These are phyloP conservation scores for Chondrilla cf. caribensis DNA, from an alignment of 37 sponge, comb jelly and placozoan species.

Conservation along the genomic window DNA sequence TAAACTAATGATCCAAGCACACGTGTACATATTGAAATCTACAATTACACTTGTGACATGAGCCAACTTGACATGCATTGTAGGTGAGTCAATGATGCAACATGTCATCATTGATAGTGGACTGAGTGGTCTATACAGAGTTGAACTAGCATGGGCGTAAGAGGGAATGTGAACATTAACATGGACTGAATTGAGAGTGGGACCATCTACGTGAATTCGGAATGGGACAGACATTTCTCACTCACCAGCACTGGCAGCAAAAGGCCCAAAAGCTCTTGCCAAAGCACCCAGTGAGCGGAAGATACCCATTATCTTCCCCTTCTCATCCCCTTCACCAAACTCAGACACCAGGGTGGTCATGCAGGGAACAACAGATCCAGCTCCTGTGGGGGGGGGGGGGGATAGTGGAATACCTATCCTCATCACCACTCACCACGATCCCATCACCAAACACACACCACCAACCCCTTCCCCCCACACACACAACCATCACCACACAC, in stretches of 20 bases:
- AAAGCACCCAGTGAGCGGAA: conserved; percentile 90
- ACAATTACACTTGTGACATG: neutral
- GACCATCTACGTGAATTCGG: neutral
- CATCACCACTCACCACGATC: neutral
- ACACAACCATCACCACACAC: too few relatives aligned
- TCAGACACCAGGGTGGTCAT: conserved; percentile 77
- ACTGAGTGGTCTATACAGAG: too few relatives aligned
- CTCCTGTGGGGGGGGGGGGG: conserved; percentile 28
- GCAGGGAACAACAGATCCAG: conserved; percentile 79
- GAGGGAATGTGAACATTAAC: neutral
- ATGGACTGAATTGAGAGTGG: neutral
- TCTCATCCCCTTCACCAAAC: conserved; percentile 79
- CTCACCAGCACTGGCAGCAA: conserved; percentile 68
- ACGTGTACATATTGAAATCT: neutral
- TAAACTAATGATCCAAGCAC: neutral
- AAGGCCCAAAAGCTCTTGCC: conserved; percentile 81
- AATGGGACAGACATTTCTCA: neutral
- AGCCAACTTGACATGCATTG: neutral
- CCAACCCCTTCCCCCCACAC: too few relatives aligned
- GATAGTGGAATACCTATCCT: neutral
- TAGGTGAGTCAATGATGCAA: neutral
- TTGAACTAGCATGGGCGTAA: neutral
- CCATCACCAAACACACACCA: neutral
- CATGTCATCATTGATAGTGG: too few relatives aligned
- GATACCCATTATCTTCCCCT: conserved; percentile 88